A percentile compares a stretch with the other conserved stretches of the same genome.
Conservation (phyloP, 2,113 vertebrate genomes). For the Sus scrofa region T2T-Sscrofa CM000830.6:114907501-114908000, state of each 20-base stretch:
- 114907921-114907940: background rate
- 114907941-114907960: background rate
- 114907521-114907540: no score
- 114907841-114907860: constrained; percentile 45
- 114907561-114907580: no score
- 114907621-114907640: no score
- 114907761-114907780: background rate
- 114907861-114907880: background rate
- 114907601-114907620: no score
- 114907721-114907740: background rate
- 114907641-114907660: no score
- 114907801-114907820: background rate
- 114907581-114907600: no score
- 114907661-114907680: constrained; percentile 36
- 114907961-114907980: no score
- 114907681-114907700: constrained; percentile 26
- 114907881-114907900: background rate
- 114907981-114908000: no score
- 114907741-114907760: constrained; percentile 38
- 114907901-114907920: constrained; percentile 15
- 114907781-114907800: background rate
- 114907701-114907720: background rate
- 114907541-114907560: no score
- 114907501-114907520: no score
- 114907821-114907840: constrained; percentile 43